Conservation (phyloP, 2,888 invertebrate species). For the Panopea generosa region DNA sequence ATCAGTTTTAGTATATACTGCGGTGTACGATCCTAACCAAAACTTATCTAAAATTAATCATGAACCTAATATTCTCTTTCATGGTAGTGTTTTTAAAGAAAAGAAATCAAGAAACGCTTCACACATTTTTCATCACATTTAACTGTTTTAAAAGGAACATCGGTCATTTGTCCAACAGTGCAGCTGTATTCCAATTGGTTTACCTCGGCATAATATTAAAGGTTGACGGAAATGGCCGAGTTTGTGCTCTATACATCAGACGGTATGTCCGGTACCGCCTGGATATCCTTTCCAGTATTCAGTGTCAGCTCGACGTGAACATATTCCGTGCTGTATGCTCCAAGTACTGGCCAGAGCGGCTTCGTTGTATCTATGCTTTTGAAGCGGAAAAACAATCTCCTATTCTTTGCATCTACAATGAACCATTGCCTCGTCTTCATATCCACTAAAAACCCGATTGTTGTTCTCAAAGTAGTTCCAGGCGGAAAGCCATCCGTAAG, state of each 20-base stretch:
- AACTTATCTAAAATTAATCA: no score
- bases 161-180: no score
- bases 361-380: slow-evolving; percentile 64
- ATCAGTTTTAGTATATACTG: no score
- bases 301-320: slow-evolving; percentile 62
- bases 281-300: slow-evolving; percentile 65
- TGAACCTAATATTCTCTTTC: no score
- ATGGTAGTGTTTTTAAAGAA: no score
- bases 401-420: slow-evolving; percentile 65
- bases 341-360: slow-evolving; percentile 70
- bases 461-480: slow-evolving; percentile 64
- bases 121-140: no score
- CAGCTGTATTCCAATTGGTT: no score
- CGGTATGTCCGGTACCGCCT: slow-evolving; percentile 65
- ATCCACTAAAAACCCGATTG: slow-evolving; percentile 69
- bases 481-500: slow-evolving; percentile 65
- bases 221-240: no score
- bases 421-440: slow-evolving; percentile 63
- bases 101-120: no score
- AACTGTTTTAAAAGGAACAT: no score
- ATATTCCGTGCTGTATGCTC: slow-evolving; percentile 67
- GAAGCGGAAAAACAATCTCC: slow-evolving; percentile 63
- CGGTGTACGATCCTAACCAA: no score
- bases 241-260: slow-evolving; percentile 54
- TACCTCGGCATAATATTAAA: no score